Percentiles rank a stretch among this genome's conserved stretches.
Conservation (phyloP, 2,888 invertebrate species). For the Merodon equestris region DNA sequence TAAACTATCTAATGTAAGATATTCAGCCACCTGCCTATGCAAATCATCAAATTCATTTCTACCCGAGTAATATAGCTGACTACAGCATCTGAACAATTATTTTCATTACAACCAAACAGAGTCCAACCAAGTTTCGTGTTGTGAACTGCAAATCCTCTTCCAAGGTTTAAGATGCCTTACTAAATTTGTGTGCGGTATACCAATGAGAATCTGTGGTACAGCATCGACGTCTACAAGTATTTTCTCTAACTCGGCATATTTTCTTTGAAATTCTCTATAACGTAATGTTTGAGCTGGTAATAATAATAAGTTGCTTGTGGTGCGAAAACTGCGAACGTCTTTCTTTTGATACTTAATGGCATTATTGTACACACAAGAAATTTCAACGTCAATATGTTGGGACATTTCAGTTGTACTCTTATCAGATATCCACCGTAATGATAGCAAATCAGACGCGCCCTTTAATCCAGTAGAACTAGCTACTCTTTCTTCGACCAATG, state of each 20-base stretch:
- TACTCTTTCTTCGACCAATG: slow-evolving; percentile 8
- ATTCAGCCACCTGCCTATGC: slow-evolving; percentile 13
- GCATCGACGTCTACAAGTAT: slow-evolving; percentile 1
- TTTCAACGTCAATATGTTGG: slow-evolving; percentile 6
- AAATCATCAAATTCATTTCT: slow-evolving; percentile 16
- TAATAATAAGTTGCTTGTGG: slow-evolving; percentile 8
- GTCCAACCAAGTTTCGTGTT: slow-evolving; percentile 12
- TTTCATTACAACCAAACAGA: slow-evolving; percentile 10
- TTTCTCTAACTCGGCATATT: background rate
- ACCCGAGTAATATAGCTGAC: slow-evolving; percentile 22
- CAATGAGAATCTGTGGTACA: slow-evolving; percentile 20
- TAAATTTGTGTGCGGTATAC: slow-evolving; percentile 17
- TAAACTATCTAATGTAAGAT: background rate
- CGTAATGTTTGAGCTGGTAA: slow-evolving; percentile 9
- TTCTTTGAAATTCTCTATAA: slow-evolving; percentile 8
- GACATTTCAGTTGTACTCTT: slow-evolving; percentile 2
- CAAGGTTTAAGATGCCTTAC: slow-evolving; percentile 8
- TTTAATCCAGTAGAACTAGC: slow-evolving; percentile 22
- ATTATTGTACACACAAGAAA: background rate
- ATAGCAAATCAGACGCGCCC: too few species aligned
- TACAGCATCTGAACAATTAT: slow-evolving; percentile 13
- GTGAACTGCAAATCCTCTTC: slow-evolving; percentile 12
- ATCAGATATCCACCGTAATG: background rate
- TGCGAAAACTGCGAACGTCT: slow-evolving; percentile 5
- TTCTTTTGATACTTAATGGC: slow-evolving; percentile 26